phyloP scores from a whole-genome alignment of 2,888 invertebrate genomes.

The Drosophila crucigera region DNA sequence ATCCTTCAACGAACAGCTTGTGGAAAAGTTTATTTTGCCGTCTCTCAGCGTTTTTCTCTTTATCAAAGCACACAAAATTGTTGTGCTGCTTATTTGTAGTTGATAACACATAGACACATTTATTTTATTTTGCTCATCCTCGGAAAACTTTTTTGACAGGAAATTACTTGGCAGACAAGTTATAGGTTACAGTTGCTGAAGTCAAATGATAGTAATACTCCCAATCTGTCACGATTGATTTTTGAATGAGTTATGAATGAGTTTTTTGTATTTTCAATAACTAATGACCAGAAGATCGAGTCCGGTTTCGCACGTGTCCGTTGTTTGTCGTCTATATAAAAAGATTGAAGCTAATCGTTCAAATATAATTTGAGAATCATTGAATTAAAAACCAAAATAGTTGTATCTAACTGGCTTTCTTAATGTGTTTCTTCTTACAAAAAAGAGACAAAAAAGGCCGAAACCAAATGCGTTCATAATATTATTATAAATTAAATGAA shows the following conservation, averaged over 20 bases:
- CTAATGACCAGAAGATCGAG: background rate
- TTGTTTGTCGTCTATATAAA: background rate
- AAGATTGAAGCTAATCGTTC: background rate
- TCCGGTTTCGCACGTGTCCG: background rate
- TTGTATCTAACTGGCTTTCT: too few relatives aligned
- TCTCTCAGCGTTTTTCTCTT: slow-evolving; percentile 29
- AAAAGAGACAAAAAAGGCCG: background rate
- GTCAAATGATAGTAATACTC: background rate
- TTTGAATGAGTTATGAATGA: background rate
- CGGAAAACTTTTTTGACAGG: slow-evolving; percentile 39
- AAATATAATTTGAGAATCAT: background rate
- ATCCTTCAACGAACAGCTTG: slow-evolving; percentile 25
- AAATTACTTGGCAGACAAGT: slow-evolving; percentile 31
- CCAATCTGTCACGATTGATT: slow-evolving; percentile 3
- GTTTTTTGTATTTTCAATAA: background rate
- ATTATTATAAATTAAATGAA: background rate
- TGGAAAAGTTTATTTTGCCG: slow-evolving; percentile 21
- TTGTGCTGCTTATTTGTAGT: slow-evolving; percentile 25
- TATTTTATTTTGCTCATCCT: slow-evolving; percentile 7
- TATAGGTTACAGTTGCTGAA: slow-evolving; percentile 26
- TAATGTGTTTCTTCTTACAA: background rate
- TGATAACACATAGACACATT: slow-evolving; percentile 22
- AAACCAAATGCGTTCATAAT: background rate
- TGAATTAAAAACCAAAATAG: background rate
- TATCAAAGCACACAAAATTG: slow-evolving; percentile 45